A percentile compares a stretch with the other conserved stretches of the same genome.
Evolutionary conservation across 2,113 vertebrate species (phyloP).

Genomic region (Zosterops borbonicus): DNA sequence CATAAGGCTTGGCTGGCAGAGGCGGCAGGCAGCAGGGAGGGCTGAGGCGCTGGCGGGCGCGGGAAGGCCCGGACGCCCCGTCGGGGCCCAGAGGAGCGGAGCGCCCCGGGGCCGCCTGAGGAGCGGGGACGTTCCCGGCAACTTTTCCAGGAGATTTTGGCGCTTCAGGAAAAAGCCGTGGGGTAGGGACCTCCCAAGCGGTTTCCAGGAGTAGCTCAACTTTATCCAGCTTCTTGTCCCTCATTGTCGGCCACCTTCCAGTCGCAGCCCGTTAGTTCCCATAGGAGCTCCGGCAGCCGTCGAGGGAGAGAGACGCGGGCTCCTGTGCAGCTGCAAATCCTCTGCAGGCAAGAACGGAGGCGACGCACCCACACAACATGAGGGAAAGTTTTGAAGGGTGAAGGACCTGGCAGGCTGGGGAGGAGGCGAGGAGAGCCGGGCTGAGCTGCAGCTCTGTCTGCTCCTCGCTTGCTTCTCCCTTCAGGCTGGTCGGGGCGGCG

Average conservation of each 20-base stretch:
- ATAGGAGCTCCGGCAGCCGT: background rate
- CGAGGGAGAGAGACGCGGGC: background rate
- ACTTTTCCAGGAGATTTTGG: background rate
- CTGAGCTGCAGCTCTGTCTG: background rate
- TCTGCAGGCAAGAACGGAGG: background rate
- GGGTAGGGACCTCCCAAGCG: background rate
- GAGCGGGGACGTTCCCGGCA: background rate
- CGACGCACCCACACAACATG: background rate
- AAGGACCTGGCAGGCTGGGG: background rate
- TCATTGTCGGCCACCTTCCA: background rate
- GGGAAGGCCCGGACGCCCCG: background rate
- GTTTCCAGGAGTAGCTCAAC: background rate
- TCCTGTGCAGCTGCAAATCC: background rate
- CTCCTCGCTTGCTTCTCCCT: background rate
- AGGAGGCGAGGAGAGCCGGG: background rate
- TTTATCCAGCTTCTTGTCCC: background rate
- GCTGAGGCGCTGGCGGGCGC: background rate
- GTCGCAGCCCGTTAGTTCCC: background rate
- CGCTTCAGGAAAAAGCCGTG: background rate
- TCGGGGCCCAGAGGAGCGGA: background rate
- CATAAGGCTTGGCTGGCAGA: background rate
- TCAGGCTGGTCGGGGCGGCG: constrained; percentile 25
- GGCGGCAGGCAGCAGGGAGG: background rate
- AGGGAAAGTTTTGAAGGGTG: constrained; percentile 27
- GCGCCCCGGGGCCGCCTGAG: background rate